Evolutionary conservation across 2,888 invertebrate species (phyloP), one percentile per base, ranked within the genome.

Genomic region (Heliconius aoede): DNA sequence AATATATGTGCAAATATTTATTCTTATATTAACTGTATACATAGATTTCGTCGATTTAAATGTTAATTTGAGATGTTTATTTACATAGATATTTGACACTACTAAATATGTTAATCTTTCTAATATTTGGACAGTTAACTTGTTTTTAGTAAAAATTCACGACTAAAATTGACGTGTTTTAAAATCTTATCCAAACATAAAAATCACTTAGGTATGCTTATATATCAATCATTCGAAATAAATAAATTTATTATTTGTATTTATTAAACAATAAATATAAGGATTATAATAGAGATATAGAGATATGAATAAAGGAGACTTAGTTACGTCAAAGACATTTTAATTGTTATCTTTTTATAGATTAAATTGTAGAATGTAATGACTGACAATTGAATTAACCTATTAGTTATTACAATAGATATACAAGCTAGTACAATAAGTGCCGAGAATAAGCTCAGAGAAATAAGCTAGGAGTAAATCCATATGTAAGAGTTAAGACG

Each of bases 381-480:
- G n/a, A n/a, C n/a, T n/a, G n/a, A n/a, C n/a, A n/a, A n/a, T n/a
- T n/a, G n/a, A n/a, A n/a, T n/a, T n/a, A n/a, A n/a, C n/a, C n/a
- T n/a, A n/a, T n/a, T n/a, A n/a, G n/a, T n/a, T n/a, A n/a, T n/a
- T n/a, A 36, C 11, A 36, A 36, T 36, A 36, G 32, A 1, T 36
- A 36, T 11, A 36, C 4, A 11, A 36, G 32, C 32, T 36, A 9
- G 32, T 36, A 36, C 8, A 36, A 36, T 36, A 58, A 60, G 21
- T 18, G 32, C 11, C 1, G 9, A 24, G 13, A 71, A 55, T 13
- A 28, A 36, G 13, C 24, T 26, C 21, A 21, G 21, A 21, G 21
- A 36, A 61, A 64, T 36, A 64, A 28, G 55, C 30, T 21, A 24
- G 30, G 51, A 46, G 69, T 74, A 51, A 69, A 51, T 58, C 62